Evolutionary conservation across 2,113 vertebrate species (phyloP).

Genomic region (Triplophysa rosa): DNA sequence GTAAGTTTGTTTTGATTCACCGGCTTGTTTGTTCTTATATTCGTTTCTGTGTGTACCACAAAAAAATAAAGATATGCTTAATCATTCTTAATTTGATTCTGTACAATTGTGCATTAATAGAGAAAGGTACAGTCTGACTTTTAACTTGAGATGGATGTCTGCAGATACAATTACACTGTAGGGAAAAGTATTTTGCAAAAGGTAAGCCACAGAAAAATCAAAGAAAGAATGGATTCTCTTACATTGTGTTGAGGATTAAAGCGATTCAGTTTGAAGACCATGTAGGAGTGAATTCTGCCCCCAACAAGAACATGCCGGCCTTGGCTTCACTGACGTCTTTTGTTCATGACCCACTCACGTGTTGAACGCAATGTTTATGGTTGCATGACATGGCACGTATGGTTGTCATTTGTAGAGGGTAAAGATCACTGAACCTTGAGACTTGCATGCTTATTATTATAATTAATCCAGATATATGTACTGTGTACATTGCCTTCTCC

Average conservation of each 20-base stretch:
- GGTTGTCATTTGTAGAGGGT: background rate
- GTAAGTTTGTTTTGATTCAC: background rate
- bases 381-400: background rate
- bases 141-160: background rate
- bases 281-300: background rate
- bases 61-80: slow-evolving; percentile 6
- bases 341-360: background rate
- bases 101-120: background rate
- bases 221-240: slow-evolving; percentile 4
- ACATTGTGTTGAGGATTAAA: background rate
- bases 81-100: background rate
- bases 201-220: background rate
- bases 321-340: background rate
- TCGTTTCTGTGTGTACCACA: background rate
- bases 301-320: background rate
- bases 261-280: background rate
- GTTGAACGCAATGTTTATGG: background rate
- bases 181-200: background rate
- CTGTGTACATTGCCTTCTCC: background rate
- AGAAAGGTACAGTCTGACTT: background rate
- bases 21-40: background rate
- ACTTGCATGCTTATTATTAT: slow-evolving; percentile 2
- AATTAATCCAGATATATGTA: slow-evolving; percentile 25
- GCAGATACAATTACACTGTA: slow-evolving; percentile 2
- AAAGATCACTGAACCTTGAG: background rate